These are phyloP conservation scores for Spea bombifrons DNA, from an alignment of 2,113 vertebrate species.

Conservation along the genomic window DNA sequence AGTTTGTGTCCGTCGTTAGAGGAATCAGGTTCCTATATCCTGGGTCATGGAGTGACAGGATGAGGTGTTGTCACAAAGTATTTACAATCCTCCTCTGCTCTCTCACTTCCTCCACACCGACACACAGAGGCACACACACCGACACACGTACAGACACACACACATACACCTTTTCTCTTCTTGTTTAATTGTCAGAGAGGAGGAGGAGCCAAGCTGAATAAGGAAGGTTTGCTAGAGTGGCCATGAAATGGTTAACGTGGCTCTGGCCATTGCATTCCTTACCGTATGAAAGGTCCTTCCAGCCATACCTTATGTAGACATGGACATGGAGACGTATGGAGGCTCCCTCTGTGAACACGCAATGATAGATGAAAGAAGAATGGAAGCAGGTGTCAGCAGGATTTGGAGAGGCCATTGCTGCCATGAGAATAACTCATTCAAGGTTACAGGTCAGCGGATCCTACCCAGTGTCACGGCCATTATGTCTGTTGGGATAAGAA, in stretches of 20 bases:
- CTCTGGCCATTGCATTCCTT: too few relatives aligned
- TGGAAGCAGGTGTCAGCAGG: not conserved
- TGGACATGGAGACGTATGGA: not conserved
- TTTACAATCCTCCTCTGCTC: conserved; percentile 23
- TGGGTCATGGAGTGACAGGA: conserved; percentile 14
- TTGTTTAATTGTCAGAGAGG: not conserved
- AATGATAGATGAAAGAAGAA: not conserved
- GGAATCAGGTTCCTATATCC: not conserved
- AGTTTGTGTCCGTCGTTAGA: not conserved
- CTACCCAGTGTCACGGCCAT: too few relatives aligned
- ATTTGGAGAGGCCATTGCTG: too few relatives aligned
- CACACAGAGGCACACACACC: too few relatives aligned
- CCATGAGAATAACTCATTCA: too few relatives aligned
- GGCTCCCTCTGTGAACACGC: not conserved
- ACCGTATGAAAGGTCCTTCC: not conserved
- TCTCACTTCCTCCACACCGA: conserved; percentile 23
- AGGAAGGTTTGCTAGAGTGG: not conserved
- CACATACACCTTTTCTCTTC: conserved; percentile 36
- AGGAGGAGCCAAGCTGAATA: not conserved
- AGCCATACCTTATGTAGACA: not conserved
- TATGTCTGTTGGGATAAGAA: too few relatives aligned
- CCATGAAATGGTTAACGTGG: not conserved
- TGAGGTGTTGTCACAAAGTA: conserved; percentile 21
- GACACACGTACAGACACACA: too few relatives aligned
- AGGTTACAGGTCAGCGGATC: too few relatives aligned